Evolutionary conservation across 1,140 invertebrate genomes (phyloP), one percentile per base, ranked within the genome.

Genomic region (Aleiodes sp.): DNA sequence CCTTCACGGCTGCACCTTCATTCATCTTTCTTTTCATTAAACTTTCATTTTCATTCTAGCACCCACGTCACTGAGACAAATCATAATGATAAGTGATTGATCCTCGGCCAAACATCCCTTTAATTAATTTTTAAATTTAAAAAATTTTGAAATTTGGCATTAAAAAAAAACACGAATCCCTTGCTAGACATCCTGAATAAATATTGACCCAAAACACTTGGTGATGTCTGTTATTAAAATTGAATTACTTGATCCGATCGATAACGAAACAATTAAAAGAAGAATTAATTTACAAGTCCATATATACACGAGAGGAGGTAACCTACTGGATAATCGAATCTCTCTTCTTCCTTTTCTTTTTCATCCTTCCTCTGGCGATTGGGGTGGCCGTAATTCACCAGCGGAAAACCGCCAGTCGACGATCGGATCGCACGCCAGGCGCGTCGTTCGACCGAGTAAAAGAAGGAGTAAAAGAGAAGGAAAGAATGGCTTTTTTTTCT

Each of bases 281-380:
- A 52, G 59, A 69, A 69, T 69, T 69, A 69, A 69, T 69, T 69
- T 69, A 69, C 31, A 9, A 37, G 39, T 1, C 60, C 28, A 52
- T 52, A 65, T 33, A 56, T 16, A 29, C 31, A 57, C 14, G 16
- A 31, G 10, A 60, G 52, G 65, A 66, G 26, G 31, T 29, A 19
- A 43, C 28, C 46, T 60, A 43, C 52, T 26, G 60, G 67, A 61
- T 69, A 69, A 69, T 69, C 67, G 67, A 69, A 69, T 69, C 60
- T 69, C 28, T 29, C 41, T 46, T 29, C 59, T 43, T 29, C 29
- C 29, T 59, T 31, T 1, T 59, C 29, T 59, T 59, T 31, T 29
- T 12, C 37, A 62, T 75, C 73, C 75, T 69, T 77, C 66, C 72
- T 72, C 56, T 16, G 46, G 62, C 39, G 26, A 52, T 57, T 61